Evolutionary conservation across 2,113 vertebrate genomes (phyloP).

Genomic region (Microtus richardsoni): DNA sequence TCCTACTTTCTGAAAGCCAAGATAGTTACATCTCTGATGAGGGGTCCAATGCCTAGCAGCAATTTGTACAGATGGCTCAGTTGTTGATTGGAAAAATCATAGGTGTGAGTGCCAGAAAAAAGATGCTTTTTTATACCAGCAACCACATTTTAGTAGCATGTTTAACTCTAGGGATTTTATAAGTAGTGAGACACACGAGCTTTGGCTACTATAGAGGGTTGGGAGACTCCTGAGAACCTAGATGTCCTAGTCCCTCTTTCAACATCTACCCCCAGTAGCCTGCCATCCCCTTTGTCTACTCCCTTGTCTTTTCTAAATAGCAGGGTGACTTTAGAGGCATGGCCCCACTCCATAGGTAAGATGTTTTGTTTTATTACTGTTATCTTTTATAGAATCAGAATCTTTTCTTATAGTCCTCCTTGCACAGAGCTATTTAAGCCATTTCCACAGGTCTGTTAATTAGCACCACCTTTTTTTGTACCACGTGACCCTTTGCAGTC

Average conservation of each 20-base stretch:
- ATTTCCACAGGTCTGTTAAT: background rate
- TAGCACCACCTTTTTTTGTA: background rate
- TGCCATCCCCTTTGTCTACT: background rate
- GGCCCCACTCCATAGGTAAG: background rate
- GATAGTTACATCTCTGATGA: slow-evolving; percentile 85
- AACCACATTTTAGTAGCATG: slow-evolving; percentile 84
- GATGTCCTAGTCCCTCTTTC: slow-evolving; percentile 46
- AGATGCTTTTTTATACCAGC: slow-evolving; percentile 91
- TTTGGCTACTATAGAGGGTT: slow-evolving; percentile 84
- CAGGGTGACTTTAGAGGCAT: background rate
- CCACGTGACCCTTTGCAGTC: background rate
- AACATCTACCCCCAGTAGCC: background rate
- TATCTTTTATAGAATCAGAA: background rate
- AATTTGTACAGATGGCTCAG: slow-evolving; percentile 93
- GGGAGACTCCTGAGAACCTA: slow-evolving; percentile 89
- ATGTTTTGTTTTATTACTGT: background rate
- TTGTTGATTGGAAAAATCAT: slow-evolving; percentile 90
- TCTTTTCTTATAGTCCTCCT: background rate
- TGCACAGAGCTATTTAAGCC: background rate
- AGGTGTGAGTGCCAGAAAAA: slow-evolving; percentile 93
- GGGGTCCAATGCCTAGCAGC: slow-evolving; percentile 82
- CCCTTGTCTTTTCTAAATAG: background rate
- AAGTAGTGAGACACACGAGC: slow-evolving; percentile 87
- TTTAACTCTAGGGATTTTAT: slow-evolving; percentile 91
- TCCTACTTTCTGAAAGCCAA: slow-evolving; percentile 89